Evolutionary conservation across 2,888 invertebrate genomes (phyloP).

Genomic region (Globia sparganii): DNA sequence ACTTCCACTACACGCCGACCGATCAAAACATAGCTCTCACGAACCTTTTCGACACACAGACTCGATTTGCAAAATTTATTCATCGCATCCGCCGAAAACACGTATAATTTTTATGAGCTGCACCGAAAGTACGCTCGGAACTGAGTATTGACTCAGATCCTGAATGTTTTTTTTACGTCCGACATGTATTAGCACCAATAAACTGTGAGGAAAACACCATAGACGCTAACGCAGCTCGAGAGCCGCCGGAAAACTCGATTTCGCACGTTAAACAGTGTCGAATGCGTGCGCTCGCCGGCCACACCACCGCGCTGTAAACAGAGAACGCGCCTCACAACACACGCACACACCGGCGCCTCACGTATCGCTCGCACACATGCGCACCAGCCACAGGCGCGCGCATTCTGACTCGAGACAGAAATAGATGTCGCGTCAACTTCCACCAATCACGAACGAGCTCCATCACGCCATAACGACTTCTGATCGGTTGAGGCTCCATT

Average conservation of each 20-base stretch:
- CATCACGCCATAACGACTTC: conserved; percentile 80
- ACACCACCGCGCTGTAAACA: conserved; percentile 90
- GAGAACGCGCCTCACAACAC: conserved; percentile 86
- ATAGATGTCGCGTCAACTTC: conserved; percentile 86
- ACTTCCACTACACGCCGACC: conserved; percentile 85
- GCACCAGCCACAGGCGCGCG: conserved; percentile 78
- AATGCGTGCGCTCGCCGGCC: conserved; percentile 92
- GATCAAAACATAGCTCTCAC: conserved; percentile 89
- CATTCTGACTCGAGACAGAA: conserved; percentile 82
- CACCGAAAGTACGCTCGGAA: conserved; percentile 81
- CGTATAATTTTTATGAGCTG: conserved; percentile 85
- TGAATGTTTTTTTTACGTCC: conserved; percentile 79
- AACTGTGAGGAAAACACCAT: conserved; percentile 86
- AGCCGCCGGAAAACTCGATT: conserved; percentile 86
- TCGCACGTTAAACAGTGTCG: conserved; percentile 80
- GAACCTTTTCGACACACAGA: conserved; percentile 89
- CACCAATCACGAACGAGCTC: conserved; percentile 78
- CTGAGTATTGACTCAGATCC: conserved; percentile 68
- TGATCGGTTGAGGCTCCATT: conserved; percentile 85
- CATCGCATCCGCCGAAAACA: conserved; percentile 90
- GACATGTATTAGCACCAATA: conserved; percentile 84
- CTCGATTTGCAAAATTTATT: conserved; percentile 90
- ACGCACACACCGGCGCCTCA: conserved; percentile 80
- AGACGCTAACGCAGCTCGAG: conserved; percentile 80
- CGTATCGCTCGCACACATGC: conserved; percentile 76